Evolutionary conservation across 1,140 invertebrate genomes (phyloP), one percentile per base, ranked within the genome.

Genomic region (Drosophila albomicans): DNA sequence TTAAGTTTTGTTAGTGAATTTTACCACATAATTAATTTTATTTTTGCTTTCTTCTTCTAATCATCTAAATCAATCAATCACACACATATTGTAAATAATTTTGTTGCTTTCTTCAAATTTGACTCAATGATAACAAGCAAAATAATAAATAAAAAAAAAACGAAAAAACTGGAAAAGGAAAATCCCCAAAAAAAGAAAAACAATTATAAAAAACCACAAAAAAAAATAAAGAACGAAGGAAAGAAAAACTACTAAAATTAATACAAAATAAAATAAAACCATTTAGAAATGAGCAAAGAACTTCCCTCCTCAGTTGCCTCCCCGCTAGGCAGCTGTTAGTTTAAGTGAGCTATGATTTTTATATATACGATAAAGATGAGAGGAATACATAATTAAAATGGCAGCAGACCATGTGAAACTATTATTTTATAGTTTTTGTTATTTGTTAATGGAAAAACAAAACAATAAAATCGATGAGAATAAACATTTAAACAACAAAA

Each of bases 271-370:
- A 64, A 59, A 75, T 74, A 71, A 75, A 84, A 86, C 75, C 78
- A 85, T 85, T 85, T 85, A 85, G 81, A 85, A 77, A 78, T 78
- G 81, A 85, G 82, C 78, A 85, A 85, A 85, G 81, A 87, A 88
- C 85, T 87, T 87, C 84, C 84, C 84, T 87, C 84, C 84, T 87
- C 80, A 86, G 82, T 86, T 86, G 82, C 82, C 82, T 62, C 66
- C 15, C 15, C 15, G 49, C 61, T 49, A 63, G 82, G 84, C 84
- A 87, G 70, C 80, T 87, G 80, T 67, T 87, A 87, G 84, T 66
- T 82, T 87, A 87, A 87, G 84, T 69, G 84, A 88, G 74, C 80
- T 78, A 88, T 87, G 84, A 82, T 87, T 88, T 88, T 74, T 81
- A 68, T 71, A 82, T 77, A 70, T 66, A 69, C 58, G 7, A 78